phyloP scores from a whole-genome alignment of 2,797 vertebrate species.

The Darevskia mixta region DNA sequence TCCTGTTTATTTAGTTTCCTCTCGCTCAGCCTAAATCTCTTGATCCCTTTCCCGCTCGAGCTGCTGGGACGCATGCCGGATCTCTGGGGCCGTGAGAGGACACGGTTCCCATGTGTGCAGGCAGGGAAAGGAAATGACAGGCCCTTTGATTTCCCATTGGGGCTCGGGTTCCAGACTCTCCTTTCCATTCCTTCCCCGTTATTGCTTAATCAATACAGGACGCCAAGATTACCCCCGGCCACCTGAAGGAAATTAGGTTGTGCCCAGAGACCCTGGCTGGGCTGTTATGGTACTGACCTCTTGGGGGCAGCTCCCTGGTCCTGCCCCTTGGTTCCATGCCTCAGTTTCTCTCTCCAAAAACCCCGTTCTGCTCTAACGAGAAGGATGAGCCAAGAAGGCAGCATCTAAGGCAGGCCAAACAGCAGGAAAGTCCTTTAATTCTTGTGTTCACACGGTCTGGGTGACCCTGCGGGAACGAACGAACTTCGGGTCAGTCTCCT shows the following conservation, averaged over 20 bases:
- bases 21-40: not conserved
- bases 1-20: constrained; percentile 23
- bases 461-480: not conserved
- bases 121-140: not conserved
- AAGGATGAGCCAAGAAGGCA: not conserved
- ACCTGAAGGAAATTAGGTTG: no score
- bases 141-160: not conserved
- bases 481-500: no score
- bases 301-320: not conserved
- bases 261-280: no score
- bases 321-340: not conserved
- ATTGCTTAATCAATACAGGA: not conserved
- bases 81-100: not conserved
- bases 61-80: not conserved
- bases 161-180: not conserved
- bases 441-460: not conserved
- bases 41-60: not conserved
- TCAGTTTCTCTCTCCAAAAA: not conserved
- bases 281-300: not conserved
- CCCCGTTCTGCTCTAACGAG: not conserved
- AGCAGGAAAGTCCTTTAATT: not conserved
- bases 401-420: not conserved
- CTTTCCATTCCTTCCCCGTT: not conserved
- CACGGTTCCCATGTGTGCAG: not conserved
- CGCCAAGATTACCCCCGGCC: not conserved